phyloP scores from a whole-genome alignment of 2,888 invertebrate species.

The Athetis lepigone region DNA sequence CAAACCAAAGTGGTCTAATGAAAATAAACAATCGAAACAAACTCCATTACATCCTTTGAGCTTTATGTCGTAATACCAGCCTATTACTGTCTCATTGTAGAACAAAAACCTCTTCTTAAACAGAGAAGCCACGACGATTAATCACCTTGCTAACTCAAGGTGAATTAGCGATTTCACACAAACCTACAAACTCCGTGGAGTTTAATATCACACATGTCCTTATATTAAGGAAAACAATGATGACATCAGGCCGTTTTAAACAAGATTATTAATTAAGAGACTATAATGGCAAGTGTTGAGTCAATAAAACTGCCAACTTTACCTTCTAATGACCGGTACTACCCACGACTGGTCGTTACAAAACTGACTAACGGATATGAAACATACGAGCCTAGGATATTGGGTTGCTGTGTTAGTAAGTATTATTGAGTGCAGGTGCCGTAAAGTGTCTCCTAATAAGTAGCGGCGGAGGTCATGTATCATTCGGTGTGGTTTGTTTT shows the following conservation, averaged over 20 bases:
- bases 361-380: conserved; percentile 37
- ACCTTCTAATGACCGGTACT: neutral
- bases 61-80: too few species aligned
- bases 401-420: conserved; percentile 27
- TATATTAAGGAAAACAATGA: neutral
- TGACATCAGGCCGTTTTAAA: conserved; percentile 37
- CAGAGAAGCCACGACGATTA: too few species aligned
- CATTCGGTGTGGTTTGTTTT: conserved; percentile 57
- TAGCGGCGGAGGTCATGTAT: conserved; percentile 50
- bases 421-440: conserved; percentile 25
- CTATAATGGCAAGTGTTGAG: conserved; percentile 10
- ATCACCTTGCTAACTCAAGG: too few species aligned
- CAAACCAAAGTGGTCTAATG: too few species aligned
- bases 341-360: conserved; percentile 15
- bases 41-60: too few species aligned
- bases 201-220: neutral
- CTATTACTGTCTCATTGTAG: too few species aligned
- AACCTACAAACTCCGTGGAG: too few species aligned
- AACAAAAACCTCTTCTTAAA: too few species aligned
- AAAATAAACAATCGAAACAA: too few species aligned
- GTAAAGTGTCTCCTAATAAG: conserved; percentile 48
- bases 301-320: conserved; percentile 7
- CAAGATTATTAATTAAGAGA: conserved; percentile 37
- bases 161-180: too few species aligned
- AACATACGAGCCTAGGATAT: conserved; percentile 27